A percentile compares a stretch with the other conserved stretches of the same genome.
phyloP scores from a whole-genome alignment of 2,888 invertebrate genomes.

The Standfussiana lucernea region DNA sequence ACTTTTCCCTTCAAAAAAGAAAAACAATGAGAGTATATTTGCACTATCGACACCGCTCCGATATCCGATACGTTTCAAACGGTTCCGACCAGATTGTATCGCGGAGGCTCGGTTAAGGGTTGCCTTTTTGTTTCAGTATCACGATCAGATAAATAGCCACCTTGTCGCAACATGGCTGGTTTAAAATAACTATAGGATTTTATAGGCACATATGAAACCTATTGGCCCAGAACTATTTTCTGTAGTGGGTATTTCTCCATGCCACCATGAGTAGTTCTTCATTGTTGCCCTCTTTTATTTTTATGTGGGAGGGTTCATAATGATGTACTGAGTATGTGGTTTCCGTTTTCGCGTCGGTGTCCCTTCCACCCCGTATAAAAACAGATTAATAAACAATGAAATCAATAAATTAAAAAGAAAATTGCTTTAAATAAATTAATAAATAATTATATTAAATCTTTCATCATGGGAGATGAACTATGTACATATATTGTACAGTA shows the following conservation, averaged over 20 bases:
- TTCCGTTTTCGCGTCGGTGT: too few species aligned
- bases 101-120: conserved; percentile 33
- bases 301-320: too few species aligned
- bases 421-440: too few species aligned
- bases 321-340: too few species aligned
- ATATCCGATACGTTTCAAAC: conserved; percentile 33
- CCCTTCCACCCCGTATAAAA: too few species aligned
- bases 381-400: too few species aligned
- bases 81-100: conserved; percentile 56
- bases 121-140: conserved; percentile 43
- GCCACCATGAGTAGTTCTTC: background rate
- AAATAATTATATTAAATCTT: too few species aligned
- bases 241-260: background rate
- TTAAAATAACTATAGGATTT: background rate
- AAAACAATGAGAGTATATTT: conserved; percentile 37
- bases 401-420: too few species aligned
- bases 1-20: conserved; percentile 2
- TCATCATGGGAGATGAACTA: background rate
- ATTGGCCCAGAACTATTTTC: background rate
- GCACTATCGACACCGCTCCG: conserved; percentile 37
- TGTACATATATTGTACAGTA: background rate
- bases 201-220: background rate
- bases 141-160: conserved; percentile 34
- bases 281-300: too few species aligned
- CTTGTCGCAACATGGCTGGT: background rate